Evolutionary conservation across 2,797 vertebrate species (phyloP).

Genomic region (Crypturellus tataupa): DNA sequence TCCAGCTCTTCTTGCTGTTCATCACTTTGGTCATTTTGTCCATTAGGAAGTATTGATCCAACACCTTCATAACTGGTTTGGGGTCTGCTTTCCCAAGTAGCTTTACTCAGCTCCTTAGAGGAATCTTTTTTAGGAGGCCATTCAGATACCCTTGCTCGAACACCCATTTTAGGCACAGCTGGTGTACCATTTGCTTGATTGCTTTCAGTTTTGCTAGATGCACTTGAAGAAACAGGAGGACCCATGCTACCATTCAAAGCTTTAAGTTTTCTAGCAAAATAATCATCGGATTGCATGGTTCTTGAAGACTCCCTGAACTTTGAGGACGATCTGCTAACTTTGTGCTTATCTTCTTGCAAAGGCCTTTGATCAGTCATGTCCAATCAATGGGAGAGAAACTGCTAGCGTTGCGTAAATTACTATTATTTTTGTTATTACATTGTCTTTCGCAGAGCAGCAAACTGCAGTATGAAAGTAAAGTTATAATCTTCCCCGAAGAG

Average conservation of each 20-base stretch:
- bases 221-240: constrained; percentile 82
- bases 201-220: constrained; percentile 84
- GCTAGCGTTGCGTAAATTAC: constrained; percentile 75
- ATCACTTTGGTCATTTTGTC: constrained; percentile 87
- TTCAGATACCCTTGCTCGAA: constrained; percentile 93
- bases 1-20: constrained; percentile 84
- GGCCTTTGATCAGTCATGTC: constrained; percentile 91
- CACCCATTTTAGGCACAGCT: constrained; percentile 97
- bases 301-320: constrained; percentile 86
- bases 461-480: constrained; percentile 1
- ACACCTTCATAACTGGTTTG: constrained; percentile 87
- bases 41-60: constrained; percentile 87
- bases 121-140: constrained; percentile 94
- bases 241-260: constrained; percentile 91
- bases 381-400: constrained; percentile 64
- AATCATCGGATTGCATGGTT: constrained; percentile 95
- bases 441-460: constrained; percentile 57
- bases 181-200: constrained; percentile 90
- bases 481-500: constrained; percentile 11
- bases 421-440: constrained; percentile 80
- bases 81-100: constrained; percentile 87
- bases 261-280: constrained; percentile 94
- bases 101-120: constrained; percentile 79
- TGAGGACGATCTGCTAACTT: constrained; percentile 84
- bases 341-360: constrained; percentile 86